Evolutionary conservation across 2,888 invertebrate species (phyloP), one percentile per base, ranked within the genome.

Genomic region (Diaprepes abbreviatus): DNA sequence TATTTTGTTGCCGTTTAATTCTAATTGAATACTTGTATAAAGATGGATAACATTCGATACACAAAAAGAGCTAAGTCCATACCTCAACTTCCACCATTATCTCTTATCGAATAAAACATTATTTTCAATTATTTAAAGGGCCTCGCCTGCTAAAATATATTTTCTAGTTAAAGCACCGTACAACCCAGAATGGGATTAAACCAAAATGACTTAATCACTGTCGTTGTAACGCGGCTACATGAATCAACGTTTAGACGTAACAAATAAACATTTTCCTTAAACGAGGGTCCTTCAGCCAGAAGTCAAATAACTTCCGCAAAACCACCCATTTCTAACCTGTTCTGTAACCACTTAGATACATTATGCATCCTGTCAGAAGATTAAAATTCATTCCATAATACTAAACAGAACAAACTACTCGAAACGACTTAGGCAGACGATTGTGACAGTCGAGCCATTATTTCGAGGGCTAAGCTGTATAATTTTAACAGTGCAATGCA

Each of bases 351-450:
- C 45, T 62, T 50, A 16, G 35, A 67, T 38, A 45, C 31, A 63
- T 68, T 48, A 57, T 68, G 55, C 19, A 57, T 45, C 50, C 48
- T 57, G 68, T 55, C 63, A 50, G 57, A 68, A 63, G 62, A 63
- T 57, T 68, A 57, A 63, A 68, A 68, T 68, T 57, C 62, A 63
- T 68, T 63, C 54, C 63, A 36, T 68, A 68, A 57, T 62, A 57
- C 31, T 50, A 52, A 52, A 31, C 68, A 68, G 62, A 68, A 68
- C 63, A 68, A 67, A 67, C 55, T 67, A 67, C 45, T 54, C 54
- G 6, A 17, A 36, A 38, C 36, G 28, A 60, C 38, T 54, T 19
- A 16, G 31, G 16, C 33, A 54, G 60, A 67, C 62, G 54, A 54
- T 52, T 62, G 62, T 62, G 62, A 62, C 50, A 62, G 48, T 67